Conservation (phyloP, 2,113 vertebrate genomes). For the Phasianus colchicus region DNA sequence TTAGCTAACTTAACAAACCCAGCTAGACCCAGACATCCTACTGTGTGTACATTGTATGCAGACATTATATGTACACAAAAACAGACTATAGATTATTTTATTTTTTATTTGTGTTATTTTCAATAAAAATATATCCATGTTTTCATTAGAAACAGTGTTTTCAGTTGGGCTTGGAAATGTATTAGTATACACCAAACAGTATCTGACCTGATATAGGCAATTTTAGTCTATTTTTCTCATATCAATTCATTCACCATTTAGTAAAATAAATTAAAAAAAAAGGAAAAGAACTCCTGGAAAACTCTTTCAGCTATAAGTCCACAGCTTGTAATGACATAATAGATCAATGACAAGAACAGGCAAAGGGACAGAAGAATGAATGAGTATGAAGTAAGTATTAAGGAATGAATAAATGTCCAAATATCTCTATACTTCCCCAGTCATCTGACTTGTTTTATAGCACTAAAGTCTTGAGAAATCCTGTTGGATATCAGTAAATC, state of each 20-base stretch:
- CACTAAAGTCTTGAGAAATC: background rate
- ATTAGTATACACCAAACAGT: background rate
- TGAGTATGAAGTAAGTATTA: background rate
- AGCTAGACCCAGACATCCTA: background rate
- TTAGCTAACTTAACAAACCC: background rate
- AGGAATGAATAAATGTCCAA: background rate
- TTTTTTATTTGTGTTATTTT: background rate
- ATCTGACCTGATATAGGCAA: background rate
- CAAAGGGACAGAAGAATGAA: background rate
- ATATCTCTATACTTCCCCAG: background rate
- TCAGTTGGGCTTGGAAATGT: background rate
- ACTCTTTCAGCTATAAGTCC: background rate
- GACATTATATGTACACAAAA: background rate
- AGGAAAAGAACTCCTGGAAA: background rate
- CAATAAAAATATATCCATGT: background rate
- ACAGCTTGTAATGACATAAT: background rate
- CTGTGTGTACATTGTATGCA: background rate
- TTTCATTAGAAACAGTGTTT: background rate
- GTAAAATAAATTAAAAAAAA: background rate
- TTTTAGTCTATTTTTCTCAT: background rate
- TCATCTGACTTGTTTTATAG: background rate
- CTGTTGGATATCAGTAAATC: background rate
- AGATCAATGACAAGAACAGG: background rate
- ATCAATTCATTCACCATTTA: background rate
- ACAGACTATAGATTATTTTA: too few relatives aligned